Evolutionary conservation across 2,113 vertebrate species (phyloP), one percentile per base, ranked within the genome.

Genomic region (Caloenas nicobarica): DNA sequence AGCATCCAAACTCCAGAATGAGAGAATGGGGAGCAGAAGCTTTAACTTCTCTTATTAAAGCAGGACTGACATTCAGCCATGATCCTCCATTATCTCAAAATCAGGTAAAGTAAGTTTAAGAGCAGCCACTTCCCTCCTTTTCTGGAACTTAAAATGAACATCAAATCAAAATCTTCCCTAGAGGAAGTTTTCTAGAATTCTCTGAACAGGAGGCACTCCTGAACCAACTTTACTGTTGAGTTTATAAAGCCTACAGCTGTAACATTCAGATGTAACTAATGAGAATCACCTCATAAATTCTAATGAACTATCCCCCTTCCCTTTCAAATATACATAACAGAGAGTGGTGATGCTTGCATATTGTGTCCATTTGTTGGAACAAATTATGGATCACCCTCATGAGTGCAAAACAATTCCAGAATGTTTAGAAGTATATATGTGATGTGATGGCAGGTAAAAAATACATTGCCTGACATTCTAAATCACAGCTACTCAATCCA

Each of bases 21-120:
- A 99, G 99, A 96, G 99, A 99, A 97, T 99, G 99, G 99, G 99
- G 99, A 79, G 99, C 99, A 11, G 99, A 99, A 97, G 99, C 99
- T 42, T 96, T 99, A 97, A 99, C 99, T 10, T 98, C 99, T 21
- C 98, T 99, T 42, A 99, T 99, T 95, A 99, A 99, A 98, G 99
- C 99, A 10, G 99, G 99, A 54, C 97, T 99, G 81, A 98, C 98
- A 46, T 99, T 98, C 97, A 99, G 97, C 90, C 99, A 99, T 23
- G 99, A 99, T 71, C 99, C 99, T 92, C 98, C 98, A 5, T 98
- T 99, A 85, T 98, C 98, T 82, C 99, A 99, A 80, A 99, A 99
- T 97, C 99, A 99, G 99, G 99, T 99, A 97, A 93, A 96, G n/a
- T 80, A 85, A 68, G 21, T 79, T 93, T 91, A 91, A 38, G 40